Conservation (phyloP, 2,797 vertebrate species). For the Poecilia velifera region DNA sequence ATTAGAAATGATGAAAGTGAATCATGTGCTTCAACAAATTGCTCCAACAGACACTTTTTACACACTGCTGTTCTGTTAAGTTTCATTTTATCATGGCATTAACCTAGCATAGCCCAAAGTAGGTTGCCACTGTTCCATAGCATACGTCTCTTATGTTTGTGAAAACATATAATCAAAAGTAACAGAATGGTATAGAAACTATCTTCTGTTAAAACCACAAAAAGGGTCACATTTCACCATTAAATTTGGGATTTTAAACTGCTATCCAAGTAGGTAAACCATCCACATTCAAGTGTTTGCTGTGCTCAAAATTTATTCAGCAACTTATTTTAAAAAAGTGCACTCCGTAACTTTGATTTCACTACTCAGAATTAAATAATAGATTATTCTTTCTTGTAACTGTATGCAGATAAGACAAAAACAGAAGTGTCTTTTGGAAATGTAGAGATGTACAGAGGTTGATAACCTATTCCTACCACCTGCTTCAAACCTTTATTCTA, state of each 20-base stretch:
- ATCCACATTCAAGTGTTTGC: neutral
- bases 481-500: slow-evolving; percentile 49
- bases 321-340: neutral
- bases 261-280: neutral
- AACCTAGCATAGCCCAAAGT: neutral
- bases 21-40: too few species aligned
- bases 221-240: neutral
- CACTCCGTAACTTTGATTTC: slow-evolving; percentile 19
- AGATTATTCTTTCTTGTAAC: slow-evolving; percentile 22
- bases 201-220: neutral
- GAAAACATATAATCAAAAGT: neutral
- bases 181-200: neutral
- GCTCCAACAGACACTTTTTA: neutral
- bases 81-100: neutral
- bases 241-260: neutral
- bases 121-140: neutral
- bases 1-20: too few species aligned
- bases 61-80: neutral
- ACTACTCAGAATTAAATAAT: slow-evolving; percentile 21
- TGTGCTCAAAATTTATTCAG: neutral
- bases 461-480: slow-evolving; percentile 63
- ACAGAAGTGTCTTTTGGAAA: slow-evolving; percentile 19
- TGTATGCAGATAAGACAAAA: slow-evolving; percentile 47
- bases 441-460: slow-evolving; percentile 33
- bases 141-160: neutral